phyloP scores from a whole-genome alignment of 1,140 invertebrate species.

The Venturia canescens region DNA sequence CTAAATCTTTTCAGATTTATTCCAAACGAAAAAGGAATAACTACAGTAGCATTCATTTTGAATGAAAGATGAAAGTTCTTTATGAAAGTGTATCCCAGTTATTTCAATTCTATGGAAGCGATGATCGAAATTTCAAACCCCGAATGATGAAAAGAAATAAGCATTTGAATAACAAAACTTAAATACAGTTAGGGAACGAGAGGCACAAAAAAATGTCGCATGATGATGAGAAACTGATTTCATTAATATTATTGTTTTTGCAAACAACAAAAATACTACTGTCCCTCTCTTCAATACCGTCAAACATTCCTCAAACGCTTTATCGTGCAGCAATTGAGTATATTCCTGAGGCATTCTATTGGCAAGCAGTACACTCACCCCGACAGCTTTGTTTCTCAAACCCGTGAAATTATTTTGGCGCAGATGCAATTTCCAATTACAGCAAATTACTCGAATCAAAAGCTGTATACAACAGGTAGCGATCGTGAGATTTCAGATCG shows the following conservation, averaged over 20 bases:
- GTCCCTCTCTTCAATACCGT: no score
- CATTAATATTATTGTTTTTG: neutral
- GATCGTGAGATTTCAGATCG: neutral
- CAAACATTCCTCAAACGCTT: neutral
- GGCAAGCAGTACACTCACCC: neutral
- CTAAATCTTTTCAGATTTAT: neutral
- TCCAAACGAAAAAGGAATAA: neutral
- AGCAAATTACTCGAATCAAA: slow-evolving; percentile 4
- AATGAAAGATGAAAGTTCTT: no score
- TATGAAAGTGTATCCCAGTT: no score
- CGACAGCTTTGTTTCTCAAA: neutral
- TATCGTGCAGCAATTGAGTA: slow-evolving; percentile 1
- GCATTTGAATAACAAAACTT: no score
- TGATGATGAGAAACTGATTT: neutral
- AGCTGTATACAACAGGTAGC: slow-evolving; percentile 23
- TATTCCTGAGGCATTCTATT: slow-evolving; percentile 4
- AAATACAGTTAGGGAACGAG: neutral
- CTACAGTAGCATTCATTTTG: no score
- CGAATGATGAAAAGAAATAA: no score
- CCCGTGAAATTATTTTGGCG: slow-evolving; percentile 12
- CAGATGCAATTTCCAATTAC: slow-evolving; percentile 15
- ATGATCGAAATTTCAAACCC: no score
- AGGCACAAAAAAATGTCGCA: no score
- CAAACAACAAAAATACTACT: neutral
- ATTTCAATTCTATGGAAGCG: no score